Conservation (phyloP, 2,113 vertebrate genomes). For the Eurystomus gularis region DNA sequence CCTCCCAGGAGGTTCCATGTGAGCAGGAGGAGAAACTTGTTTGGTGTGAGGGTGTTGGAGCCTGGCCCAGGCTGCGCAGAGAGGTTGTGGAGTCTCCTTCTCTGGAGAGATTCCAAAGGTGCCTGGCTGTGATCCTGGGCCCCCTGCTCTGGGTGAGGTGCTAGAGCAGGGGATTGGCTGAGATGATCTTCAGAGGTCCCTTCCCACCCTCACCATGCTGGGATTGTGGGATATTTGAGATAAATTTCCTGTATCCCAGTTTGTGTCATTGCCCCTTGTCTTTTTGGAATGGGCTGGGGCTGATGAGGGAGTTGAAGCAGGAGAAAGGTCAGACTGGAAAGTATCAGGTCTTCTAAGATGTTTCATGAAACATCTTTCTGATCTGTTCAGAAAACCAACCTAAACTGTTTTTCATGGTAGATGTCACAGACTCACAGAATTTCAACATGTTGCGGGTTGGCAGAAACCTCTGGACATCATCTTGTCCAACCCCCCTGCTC, state of each 20-base stretch:
- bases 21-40: no score
- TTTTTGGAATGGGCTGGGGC: background rate
- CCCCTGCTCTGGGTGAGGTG: no score
- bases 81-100: background rate
- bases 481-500: no score
- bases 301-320: fast-evolving
- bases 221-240: background rate
- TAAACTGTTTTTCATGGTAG: fast-evolving
- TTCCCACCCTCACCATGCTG: background rate
- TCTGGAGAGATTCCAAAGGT: background rate
- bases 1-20: no score
- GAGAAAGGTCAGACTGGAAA: background rate
- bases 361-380: fast-evolving
- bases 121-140: background rate
- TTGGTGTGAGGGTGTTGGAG: no score
- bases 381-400: background rate
- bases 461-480: no score
- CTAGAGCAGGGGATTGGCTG: background rate
- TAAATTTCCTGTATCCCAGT: background rate
- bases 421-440: no score
- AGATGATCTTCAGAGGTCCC: background rate
- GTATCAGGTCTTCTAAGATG: fast-evolving
- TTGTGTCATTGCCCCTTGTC: background rate
- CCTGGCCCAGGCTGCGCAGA: no score
- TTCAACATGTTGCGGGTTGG: no score